These are phyloP conservation scores for Alentia gelatinosa DNA, from an alignment of 2,888 invertebrate species.

Conservation along the genomic window DNA sequence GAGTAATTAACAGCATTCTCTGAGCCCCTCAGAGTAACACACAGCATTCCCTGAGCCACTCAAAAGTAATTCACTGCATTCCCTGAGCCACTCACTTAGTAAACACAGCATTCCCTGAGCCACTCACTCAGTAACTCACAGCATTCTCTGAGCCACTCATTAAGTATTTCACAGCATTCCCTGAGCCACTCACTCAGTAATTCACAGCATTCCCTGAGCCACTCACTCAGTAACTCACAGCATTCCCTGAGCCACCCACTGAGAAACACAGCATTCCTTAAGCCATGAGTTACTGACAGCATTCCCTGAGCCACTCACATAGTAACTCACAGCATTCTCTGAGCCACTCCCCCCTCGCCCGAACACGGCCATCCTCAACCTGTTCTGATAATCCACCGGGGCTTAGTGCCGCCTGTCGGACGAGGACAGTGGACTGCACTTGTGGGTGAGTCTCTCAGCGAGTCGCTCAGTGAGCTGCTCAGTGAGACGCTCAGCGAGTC, in stretches of 20 bases:
- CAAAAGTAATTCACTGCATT: too few species aligned
- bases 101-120: too few species aligned
- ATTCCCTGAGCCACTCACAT: background rate
- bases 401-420: conserved; percentile 8
- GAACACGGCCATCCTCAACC: background rate
- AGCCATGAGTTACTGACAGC: too few species aligned
- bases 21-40: background rate
- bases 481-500: background rate
- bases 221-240: too few species aligned
- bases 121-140: background rate
- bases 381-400: conserved; percentile 2
- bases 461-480: background rate
- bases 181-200: background rate
- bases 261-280: background rate
- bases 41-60: too few species aligned
- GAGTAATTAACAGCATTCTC: too few species aligned
- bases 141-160: too few species aligned
- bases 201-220: too few species aligned
- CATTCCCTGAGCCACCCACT: too few species aligned
- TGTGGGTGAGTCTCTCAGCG: background rate
- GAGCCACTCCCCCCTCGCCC: background rate
- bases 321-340: too few species aligned
- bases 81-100: too few species aligned
- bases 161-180: too few species aligned
- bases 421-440: conserved; percentile 7